These are phyloP conservation scores for Cephonodes hylas DNA, from an alignment of 2,888 invertebrate genomes.

Conservation along the genomic window DNA sequence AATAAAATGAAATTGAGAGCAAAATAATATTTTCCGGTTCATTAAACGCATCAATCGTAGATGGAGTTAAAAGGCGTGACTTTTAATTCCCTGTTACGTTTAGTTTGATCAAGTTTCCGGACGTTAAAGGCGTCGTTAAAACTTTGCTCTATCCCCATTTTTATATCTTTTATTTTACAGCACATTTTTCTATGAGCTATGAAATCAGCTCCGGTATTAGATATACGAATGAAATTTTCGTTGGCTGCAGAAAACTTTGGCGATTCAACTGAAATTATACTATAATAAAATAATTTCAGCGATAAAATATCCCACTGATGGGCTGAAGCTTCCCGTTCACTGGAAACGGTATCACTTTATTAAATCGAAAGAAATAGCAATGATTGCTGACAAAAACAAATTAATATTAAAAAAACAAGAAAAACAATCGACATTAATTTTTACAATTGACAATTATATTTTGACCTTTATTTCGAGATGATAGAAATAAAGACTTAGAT, in stretches of 20 bases:
- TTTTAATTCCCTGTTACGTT: conserved; percentile 26
- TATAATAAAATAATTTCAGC: no score
- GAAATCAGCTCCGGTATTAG: background rate
- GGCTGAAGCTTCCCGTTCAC: no score
- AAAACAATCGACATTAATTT: no score
- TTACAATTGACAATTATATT: no score
- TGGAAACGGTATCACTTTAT: no score
- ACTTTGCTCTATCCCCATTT: conserved; percentile 24
- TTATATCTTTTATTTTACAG: conserved; percentile 20
- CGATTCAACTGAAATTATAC: no score
- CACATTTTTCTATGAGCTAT: conserved; percentile 16
- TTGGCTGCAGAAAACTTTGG: background rate
- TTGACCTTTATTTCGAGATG: no score
- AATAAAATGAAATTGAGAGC: conserved; percentile 12
- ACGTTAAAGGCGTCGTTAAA: conserved; percentile 29
- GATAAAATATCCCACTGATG: no score
- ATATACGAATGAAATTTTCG: background rate
- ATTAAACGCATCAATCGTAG: conserved; percentile 16
- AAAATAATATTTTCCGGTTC: conserved; percentile 19
- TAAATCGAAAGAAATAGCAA: no score
- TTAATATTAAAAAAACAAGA: no score
- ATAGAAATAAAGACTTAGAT: no score
- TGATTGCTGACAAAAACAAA: no score
- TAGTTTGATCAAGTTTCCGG: conserved; percentile 23
- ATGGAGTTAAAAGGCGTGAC: conserved; percentile 17